These are phyloP conservation scores for Carollia perspicillata DNA, from an alignment of 2,113 vertebrate genomes.

Conservation along the genomic window DNA sequence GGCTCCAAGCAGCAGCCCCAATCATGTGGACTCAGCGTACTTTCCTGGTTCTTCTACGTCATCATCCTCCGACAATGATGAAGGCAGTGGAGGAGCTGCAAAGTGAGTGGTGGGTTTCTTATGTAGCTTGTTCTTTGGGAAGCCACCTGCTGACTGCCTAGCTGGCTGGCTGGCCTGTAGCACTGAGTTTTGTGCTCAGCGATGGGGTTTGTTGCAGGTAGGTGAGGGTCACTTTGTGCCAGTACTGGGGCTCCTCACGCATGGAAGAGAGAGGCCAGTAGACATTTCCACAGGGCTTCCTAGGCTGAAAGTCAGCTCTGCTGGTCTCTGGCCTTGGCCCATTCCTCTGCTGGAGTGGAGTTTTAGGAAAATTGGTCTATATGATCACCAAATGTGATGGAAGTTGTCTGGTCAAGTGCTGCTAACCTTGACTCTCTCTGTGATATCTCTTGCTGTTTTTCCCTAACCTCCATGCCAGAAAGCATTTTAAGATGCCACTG, in stretches of 20 bases:
- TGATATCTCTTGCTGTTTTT: neutral
- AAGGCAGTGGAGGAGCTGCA: constrained; percentile 87
- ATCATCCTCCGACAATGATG: constrained; percentile 92
- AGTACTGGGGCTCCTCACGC: neutral
- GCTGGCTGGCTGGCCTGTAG: neutral
- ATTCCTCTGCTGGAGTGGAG: neutral
- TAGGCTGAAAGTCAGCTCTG: neutral
- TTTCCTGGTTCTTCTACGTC: constrained; percentile 90
- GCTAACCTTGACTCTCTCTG: neutral
- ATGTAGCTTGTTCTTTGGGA: neutral
- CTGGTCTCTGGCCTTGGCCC: neutral
- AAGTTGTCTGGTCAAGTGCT: neutral
- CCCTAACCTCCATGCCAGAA: neutral
- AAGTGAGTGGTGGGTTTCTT: constrained; percentile 87
- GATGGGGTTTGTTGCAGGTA: neutral
- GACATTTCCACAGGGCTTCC: neutral
- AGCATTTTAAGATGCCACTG: neutral
- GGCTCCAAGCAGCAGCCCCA: constrained; percentile 85
- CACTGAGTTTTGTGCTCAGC: neutral
- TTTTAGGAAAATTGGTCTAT: neutral
- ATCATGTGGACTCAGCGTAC: constrained; percentile 87
- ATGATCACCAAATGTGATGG: neutral
- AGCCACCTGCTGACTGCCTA: neutral
- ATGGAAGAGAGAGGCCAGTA: neutral
- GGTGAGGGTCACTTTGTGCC: neutral